Conservation (phyloP, 2,113 vertebrate genomes). For the Ctenodactylus gundi region DNA sequence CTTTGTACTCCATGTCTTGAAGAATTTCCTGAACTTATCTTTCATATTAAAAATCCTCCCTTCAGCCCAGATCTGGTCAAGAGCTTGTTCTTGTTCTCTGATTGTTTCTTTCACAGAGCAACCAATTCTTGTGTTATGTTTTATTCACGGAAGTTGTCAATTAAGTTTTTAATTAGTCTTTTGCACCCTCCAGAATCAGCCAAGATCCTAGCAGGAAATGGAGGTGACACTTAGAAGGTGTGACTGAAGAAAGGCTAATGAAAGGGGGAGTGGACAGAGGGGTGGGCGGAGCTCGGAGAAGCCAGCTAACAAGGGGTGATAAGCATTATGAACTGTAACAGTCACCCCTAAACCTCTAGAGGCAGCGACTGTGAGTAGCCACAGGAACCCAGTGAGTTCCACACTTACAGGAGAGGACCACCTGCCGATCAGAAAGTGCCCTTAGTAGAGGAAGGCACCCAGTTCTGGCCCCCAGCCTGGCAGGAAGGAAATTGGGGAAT, state of each 20-base stretch:
- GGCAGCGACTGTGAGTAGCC: background rate
- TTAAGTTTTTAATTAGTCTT: slow-evolving; percentile 53
- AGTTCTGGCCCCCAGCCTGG: background rate
- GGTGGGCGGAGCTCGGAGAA: background rate
- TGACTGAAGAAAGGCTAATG: background rate
- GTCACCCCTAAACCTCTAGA: too few relatives aligned
- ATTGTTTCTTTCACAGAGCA: slow-evolving; percentile 42
- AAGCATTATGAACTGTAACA: slow-evolving; percentile 21
- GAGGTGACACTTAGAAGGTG: background rate
- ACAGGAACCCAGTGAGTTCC: background rate
- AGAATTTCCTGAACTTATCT: background rate
- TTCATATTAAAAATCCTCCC: slow-evolving; percentile 24
- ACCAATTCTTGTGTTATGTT: slow-evolving; percentile 36
- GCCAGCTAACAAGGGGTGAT: background rate
- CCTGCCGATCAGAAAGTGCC: background rate
- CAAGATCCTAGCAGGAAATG: slow-evolving; percentile 21
- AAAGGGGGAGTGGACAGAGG: background rate
- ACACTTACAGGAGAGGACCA: background rate
- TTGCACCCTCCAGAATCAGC: slow-evolving; percentile 8
- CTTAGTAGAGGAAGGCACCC: background rate
- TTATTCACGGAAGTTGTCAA: slow-evolving; percentile 23
- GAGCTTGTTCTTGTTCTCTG: slow-evolving; percentile 19
- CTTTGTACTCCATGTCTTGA: background rate
- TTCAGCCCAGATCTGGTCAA: slow-evolving; percentile 26
- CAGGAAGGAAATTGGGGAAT: background rate